phyloP scores from a whole-genome alignment of 1,140 invertebrate species.

The Oppia nitens region DNA sequence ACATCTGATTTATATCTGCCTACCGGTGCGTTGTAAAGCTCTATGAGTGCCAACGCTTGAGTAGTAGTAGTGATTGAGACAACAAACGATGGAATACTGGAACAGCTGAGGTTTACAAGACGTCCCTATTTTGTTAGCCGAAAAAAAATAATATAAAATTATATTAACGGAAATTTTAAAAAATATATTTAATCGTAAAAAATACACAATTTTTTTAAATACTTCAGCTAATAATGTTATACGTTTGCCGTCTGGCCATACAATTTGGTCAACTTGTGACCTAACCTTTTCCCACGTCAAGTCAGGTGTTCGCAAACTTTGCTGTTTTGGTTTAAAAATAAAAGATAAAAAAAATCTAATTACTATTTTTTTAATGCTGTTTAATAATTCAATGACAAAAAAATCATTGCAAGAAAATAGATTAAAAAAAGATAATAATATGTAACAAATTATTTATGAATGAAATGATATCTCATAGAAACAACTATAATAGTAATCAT shows the following conservation, averaged over 20 bases:
- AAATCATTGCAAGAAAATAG: neutral
- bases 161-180: too few relatives aligned
- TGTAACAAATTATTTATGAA: neutral
- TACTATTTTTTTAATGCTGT: neutral
- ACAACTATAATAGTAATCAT: too few relatives aligned
- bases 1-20: conserved; percentile 93
- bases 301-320: conserved; percentile 77
- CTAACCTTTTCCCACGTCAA: conserved; percentile 92
- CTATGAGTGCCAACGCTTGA: conserved; percentile 85
- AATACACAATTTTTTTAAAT: too few relatives aligned
- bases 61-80: conserved; percentile 87
- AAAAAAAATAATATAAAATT: neutral
- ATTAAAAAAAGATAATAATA: neutral
- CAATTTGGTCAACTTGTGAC: conserved; percentile 64
- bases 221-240: conserved; percentile 65
- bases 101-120: conserved; percentile 87
- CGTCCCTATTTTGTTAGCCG: conserved; percentile 44
- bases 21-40: conserved; percentile 82
- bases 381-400: conserved; percentile 1
- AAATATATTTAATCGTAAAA: neutral
- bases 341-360: conserved; percentile 17
- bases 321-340: conserved; percentile 37
- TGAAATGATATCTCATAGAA: neutral
- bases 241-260: conserved; percentile 32
- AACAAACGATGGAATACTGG: conserved; percentile 90